Conservation (phyloP, 2,113 vertebrate genomes). For the Corythornis cristatus region DNA sequence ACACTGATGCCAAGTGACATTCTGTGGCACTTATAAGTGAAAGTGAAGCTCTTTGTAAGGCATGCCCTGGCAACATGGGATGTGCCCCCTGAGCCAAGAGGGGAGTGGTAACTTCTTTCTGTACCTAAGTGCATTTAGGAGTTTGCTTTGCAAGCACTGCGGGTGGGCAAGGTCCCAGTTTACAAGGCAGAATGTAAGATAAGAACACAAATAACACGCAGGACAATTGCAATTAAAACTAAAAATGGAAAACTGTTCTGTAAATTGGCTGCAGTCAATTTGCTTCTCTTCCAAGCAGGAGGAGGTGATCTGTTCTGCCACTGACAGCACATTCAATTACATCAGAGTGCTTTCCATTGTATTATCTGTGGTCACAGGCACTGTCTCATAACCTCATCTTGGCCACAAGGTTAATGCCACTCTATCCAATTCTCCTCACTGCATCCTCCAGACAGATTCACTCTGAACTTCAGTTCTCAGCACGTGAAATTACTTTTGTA, state of each 20-base stretch:
- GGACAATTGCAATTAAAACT: background rate
- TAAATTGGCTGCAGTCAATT: background rate
- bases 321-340: background rate
- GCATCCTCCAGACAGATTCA: background rate
- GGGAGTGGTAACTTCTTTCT: background rate
- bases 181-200: background rate
- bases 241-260: background rate
- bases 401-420: background rate
- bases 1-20: background rate
- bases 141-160: background rate
- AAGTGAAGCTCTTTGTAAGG: background rate
- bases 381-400: background rate
- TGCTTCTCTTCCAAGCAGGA: background rate
- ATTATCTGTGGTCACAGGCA: background rate
- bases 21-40: background rate
- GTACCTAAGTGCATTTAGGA: background rate
- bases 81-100: background rate
- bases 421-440: background rate
- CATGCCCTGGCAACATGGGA: background rate
- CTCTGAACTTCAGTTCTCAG: background rate
- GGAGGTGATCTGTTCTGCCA: background rate
- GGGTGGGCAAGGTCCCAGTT: background rate
- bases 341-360: background rate
- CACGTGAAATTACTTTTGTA: background rate
- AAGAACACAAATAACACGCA: background rate